These are phyloP conservation scores for Onthophagus sagittarius DNA, from an alignment of 2,888 invertebrate species.

Conservation along the genomic window DNA sequence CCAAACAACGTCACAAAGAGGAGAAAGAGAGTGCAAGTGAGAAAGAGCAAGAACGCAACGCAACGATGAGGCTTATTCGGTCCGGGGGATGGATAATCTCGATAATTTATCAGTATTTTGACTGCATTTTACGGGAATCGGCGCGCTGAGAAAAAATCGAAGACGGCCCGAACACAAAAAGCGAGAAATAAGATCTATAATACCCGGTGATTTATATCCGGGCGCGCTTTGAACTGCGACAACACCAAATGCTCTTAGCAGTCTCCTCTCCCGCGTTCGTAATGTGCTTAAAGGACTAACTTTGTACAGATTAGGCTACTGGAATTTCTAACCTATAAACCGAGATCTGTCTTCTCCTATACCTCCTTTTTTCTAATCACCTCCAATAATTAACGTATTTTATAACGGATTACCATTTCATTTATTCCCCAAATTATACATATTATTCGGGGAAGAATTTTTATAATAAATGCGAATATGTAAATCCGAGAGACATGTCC, in stretches of 20 bases:
- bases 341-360: neutral
- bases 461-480: neutral
- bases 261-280: neutral
- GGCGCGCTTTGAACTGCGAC: neutral
- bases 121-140: constrained; percentile 8
- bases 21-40: neutral
- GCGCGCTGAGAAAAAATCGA: neutral
- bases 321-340: constrained; percentile 3
- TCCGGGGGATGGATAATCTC: neutral
- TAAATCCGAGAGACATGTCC: neutral
- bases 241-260: constrained; percentile 6
- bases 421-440: neutral
- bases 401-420: no score
- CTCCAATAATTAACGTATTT: no score
- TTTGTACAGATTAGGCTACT: constrained; percentile 9
- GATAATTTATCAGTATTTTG: constrained; percentile 13
- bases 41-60: neutral
- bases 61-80: neutral
- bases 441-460: neutral
- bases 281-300: neutral
- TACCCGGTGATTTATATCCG: constrained; percentile 3
- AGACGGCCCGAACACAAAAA: neutral
- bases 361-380: no score
- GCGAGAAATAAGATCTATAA: constrained; percentile 1
- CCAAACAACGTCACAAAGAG: neutral